Percentiles rank a stretch among this genome's conserved stretches.
Conservation (phyloP, 2,797 vertebrate genomes). For the Sebastolobus altivelis region DNA sequence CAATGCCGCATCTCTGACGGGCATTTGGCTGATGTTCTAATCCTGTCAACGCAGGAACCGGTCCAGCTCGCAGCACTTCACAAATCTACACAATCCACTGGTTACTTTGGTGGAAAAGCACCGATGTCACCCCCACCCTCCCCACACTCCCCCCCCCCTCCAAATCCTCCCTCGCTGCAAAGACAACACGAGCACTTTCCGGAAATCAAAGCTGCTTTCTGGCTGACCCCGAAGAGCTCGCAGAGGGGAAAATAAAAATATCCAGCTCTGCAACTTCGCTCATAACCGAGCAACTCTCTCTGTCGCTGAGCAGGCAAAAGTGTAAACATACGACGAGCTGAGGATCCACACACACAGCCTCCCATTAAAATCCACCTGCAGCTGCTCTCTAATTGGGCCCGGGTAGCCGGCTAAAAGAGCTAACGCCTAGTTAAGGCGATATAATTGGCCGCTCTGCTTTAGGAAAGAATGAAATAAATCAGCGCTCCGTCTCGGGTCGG, state of each 20-base stretch:
- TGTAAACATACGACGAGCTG: slow-evolving; percentile 37
- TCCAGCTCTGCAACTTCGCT: slow-evolving; percentile 57
- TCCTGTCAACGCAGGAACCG: slow-evolving; percentile 66
- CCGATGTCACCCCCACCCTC: slow-evolving; percentile 38
- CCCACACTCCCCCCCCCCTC: not conserved
- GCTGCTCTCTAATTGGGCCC: slow-evolving; percentile 81
- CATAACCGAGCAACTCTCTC: slow-evolving; percentile 62
- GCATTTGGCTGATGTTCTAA: slow-evolving; percentile 73
- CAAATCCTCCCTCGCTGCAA: slow-evolving; percentile 34
- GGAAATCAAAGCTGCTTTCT: slow-evolving; percentile 69
- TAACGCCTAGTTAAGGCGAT: slow-evolving; percentile 80
- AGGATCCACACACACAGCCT: slow-evolving; percentile 34
- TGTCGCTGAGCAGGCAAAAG: slow-evolving; percentile 64
- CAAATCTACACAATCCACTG: slow-evolving; percentile 67
- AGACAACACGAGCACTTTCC: slow-evolving; percentile 58
- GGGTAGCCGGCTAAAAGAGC: slow-evolving; percentile 73
- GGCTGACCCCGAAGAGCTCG: slow-evolving; percentile 49
- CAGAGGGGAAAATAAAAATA: not conserved
- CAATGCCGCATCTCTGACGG: slow-evolving; percentile 62
- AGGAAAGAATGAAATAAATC: slow-evolving; percentile 82
- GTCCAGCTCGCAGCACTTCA: slow-evolving; percentile 66
- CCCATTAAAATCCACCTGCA: slow-evolving; percentile 81
- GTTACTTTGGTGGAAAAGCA: slow-evolving; percentile 66
- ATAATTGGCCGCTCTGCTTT: slow-evolving; percentile 82
- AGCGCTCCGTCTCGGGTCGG: slow-evolving; percentile 72